Percentiles rank a stretch among this genome's conserved stretches.
Conservation (phyloP, 2,113 vertebrate genomes). For the Crotalus viridis region DNA sequence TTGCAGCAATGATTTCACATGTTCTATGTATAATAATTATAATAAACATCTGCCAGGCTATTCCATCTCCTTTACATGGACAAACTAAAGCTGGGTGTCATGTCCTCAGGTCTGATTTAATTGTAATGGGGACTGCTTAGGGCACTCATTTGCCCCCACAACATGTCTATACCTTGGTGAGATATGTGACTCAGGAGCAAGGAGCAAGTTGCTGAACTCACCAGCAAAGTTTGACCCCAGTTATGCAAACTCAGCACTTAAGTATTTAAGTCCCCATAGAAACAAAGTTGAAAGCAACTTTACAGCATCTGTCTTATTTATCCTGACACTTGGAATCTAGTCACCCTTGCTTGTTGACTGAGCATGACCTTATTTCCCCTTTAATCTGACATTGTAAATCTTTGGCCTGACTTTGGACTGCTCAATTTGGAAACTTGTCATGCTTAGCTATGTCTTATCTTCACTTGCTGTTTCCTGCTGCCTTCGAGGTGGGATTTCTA, state of each 20-base stretch:
- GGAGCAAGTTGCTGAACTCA: not conserved
- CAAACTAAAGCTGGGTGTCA: not conserved
- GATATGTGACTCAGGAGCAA: not conserved
- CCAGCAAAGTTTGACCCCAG: not conserved
- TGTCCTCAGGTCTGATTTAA: not conserved
- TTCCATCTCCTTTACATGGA: not conserved
- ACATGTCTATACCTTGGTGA: not conserved
- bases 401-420: not conserved
- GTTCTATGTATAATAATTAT: not conserved
- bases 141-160: not conserved
- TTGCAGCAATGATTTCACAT: not conserved
- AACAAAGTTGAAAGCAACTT: not conserved
- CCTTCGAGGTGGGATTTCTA: not conserved
- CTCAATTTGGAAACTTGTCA: not conserved
- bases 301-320: not conserved
- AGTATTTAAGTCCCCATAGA: not conserved
- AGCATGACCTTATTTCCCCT: not conserved
- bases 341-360: not conserved
- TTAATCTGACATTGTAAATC: not conserved
- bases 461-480: not conserved
- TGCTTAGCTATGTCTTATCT: not conserved
- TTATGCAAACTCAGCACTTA: not conserved
- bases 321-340: not conserved
- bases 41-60: not conserved
- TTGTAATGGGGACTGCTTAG: not conserved